Conservation (phyloP, 92 coral and sea anemone species). For the Zoanthus gigantus region DNA sequence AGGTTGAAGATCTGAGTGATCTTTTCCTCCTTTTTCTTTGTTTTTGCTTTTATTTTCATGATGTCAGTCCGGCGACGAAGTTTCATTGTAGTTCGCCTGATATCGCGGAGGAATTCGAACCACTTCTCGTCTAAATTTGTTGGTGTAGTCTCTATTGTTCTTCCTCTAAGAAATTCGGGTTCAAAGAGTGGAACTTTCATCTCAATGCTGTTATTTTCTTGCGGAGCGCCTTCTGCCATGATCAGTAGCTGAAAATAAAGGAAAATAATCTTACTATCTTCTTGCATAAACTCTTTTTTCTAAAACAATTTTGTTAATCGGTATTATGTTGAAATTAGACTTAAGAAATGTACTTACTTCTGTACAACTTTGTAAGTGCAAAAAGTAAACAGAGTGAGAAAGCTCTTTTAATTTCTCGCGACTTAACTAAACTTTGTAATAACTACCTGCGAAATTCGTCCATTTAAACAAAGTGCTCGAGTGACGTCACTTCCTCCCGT, state of each 20-base stretch:
- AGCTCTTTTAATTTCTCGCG: background rate
- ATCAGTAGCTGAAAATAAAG: background rate
- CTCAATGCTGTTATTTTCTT: background rate
- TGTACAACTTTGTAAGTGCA: background rate
- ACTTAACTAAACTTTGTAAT: background rate
- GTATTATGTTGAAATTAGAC: background rate
- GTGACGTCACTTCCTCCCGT: background rate
- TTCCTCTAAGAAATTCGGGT: slow-evolving; percentile 4
- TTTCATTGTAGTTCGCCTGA: slow-evolving; percentile 12
- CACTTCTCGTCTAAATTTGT: slow-evolving; percentile 26
- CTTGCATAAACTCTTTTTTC: background rate
- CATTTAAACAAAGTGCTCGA: background rate
- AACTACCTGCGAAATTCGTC: background rate
- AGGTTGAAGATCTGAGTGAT: background rate
- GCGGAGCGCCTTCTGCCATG: slow-evolving; percentile 27
- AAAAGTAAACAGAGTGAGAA: background rate
- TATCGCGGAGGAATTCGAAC: slow-evolving; percentile 37
- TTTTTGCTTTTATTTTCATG: slow-evolving; percentile 19
- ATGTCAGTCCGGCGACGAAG: background rate
- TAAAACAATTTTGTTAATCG: background rate
- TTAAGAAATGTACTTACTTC: background rate
- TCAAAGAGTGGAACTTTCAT: slow-evolving; percentile 19
- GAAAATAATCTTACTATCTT: background rate
- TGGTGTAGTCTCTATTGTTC: slow-evolving; percentile 4
- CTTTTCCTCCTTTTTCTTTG: slow-evolving; percentile 13